phyloP scores from a whole-genome alignment of 2,888 invertebrate genomes.

The Omphaloscelis lunosa region DNA sequence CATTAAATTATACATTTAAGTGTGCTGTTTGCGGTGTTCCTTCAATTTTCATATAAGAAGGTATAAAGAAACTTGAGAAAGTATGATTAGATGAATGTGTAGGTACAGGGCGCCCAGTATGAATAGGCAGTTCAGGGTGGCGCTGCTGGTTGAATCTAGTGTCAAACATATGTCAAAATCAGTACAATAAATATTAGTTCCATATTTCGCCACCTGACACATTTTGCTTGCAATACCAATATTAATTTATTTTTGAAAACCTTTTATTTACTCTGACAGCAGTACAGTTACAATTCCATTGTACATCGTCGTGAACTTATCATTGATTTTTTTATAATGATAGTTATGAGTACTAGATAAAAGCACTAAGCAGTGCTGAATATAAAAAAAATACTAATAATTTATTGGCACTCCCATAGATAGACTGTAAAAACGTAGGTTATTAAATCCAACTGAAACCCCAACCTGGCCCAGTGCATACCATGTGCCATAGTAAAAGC shows the following conservation, averaged over 20 bases:
- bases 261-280: not conserved
- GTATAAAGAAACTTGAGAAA: not conserved
- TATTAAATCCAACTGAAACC: not conserved
- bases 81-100: not conserved
- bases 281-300: not conserved
- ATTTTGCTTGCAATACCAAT: not conserved
- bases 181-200: conserved; percentile 13
- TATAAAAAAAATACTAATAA: too few species aligned
- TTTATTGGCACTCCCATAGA: too few species aligned
- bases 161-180: conserved; percentile 28
- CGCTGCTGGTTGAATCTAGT: conserved; percentile 7
- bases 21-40: not conserved
- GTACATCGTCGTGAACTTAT: not conserved
- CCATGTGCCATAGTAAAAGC: not conserved
- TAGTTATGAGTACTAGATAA: not conserved
- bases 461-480: not conserved
- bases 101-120: too few species aligned
- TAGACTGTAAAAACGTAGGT: not conserved
- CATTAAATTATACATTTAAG: too few species aligned
- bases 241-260: not conserved
- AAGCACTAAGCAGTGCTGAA: not conserved
- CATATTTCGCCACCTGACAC: not conserved
- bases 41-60: not conserved
- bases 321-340: not conserved
- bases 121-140: not conserved